Conservation (phyloP, 2,888 invertebrate genomes). For the Syrista parreyssii region DNA sequence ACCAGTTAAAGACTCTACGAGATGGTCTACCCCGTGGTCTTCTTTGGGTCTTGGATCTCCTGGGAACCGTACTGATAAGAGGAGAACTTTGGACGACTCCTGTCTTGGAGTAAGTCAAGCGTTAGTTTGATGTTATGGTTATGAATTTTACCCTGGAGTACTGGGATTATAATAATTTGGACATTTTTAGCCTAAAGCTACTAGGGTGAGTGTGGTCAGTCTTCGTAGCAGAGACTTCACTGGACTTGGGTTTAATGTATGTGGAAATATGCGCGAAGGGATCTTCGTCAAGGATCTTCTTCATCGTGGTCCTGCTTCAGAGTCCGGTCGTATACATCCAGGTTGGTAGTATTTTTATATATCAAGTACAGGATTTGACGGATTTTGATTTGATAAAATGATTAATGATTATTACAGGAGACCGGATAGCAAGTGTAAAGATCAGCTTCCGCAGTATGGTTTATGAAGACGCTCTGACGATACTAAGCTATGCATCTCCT, state of each 20-base stretch:
- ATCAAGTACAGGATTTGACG: neutral
- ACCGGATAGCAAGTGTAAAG: slow-evolving; percentile 86
- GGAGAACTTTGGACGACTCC: slow-evolving; percentile 71
- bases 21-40: slow-evolving; percentile 66
- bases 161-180: neutral
- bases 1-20: slow-evolving; percentile 44
- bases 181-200: slow-evolving; percentile 67
- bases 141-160: neutral
- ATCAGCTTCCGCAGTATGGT: slow-evolving; percentile 91
- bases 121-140: slow-evolving; percentile 7
- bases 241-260: slow-evolving; percentile 87
- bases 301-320: slow-evolving; percentile 88
- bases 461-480: slow-evolving; percentile 89
- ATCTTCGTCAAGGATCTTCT: slow-evolving; percentile 89
- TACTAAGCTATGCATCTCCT: slow-evolving; percentile 90
- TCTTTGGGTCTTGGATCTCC: slow-evolving; percentile 60
- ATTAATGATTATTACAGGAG: slow-evolving; percentile 71
- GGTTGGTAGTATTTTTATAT: slow-evolving; percentile 68
- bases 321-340: slow-evolving; percentile 82
- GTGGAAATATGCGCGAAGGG: slow-evolving; percentile 91
- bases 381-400: neutral
- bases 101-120: slow-evolving; percentile 66
- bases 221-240: slow-evolving; percentile 89
- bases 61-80: slow-evolving; percentile 66
- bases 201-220: slow-evolving; percentile 75